Conservation (phyloP, 2,113 vertebrate genomes). For the Xyrauchen texanus region DNA sequence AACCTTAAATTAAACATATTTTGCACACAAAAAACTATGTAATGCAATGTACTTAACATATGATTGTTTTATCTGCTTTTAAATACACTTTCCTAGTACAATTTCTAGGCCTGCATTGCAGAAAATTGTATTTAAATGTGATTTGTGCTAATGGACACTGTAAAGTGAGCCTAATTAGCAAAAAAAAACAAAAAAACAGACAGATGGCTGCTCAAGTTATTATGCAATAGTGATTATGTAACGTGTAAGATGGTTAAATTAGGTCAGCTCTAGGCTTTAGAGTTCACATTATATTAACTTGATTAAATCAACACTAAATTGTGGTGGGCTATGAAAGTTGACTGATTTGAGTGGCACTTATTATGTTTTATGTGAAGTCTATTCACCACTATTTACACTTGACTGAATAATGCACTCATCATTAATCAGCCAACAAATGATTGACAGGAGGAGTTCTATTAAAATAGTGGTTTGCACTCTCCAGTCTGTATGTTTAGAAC, state of each 20-base stretch:
- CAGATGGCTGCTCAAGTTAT: background rate
- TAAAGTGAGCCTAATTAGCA: background rate
- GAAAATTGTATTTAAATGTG: background rate
- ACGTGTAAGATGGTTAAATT: background rate
- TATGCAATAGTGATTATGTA: conserved; percentile 34
- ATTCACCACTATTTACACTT: background rate
- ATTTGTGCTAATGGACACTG: background rate
- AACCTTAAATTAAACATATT: too few relatives aligned
- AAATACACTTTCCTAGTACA: too few relatives aligned
- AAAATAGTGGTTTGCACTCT: background rate
- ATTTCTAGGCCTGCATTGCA: too few relatives aligned
- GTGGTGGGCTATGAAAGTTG: background rate
- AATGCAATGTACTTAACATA: too few relatives aligned
- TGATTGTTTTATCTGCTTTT: too few relatives aligned
- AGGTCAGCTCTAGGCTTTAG: background rate
- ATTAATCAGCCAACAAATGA: conserved; percentile 1
- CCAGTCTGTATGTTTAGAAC: background rate
- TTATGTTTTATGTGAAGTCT: too few relatives aligned
- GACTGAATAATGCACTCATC: background rate
- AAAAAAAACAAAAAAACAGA: background rate
- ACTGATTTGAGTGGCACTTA: too few relatives aligned
- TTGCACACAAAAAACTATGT: too few relatives aligned
- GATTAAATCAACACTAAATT: background rate
- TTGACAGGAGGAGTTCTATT: background rate
- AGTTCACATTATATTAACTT: background rate